These are phyloP conservation scores for Tangara arthus DNA, from an alignment of 2,797 vertebrate genomes.

Conservation along the genomic window DNA sequence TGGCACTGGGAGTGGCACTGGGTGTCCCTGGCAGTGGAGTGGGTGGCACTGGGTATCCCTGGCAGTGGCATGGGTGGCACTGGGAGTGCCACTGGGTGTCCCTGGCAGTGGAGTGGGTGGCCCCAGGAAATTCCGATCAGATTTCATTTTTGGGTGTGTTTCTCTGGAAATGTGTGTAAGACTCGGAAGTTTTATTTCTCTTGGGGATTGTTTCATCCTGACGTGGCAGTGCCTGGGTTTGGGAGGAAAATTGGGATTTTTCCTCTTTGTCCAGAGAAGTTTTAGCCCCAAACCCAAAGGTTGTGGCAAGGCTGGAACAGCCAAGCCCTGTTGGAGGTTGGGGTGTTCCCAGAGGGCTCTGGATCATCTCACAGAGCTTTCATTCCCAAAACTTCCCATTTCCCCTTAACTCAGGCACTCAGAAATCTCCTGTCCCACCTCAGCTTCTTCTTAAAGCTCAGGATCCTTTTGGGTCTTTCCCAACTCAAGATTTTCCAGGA, in stretches of 20 bases:
- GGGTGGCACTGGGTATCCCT: too few species aligned
- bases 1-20: too few species aligned
- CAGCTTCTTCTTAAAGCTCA: neutral
- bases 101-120: too few species aligned
- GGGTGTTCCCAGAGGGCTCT: neutral
- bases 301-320: neutral
- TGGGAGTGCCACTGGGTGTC: too few species aligned
- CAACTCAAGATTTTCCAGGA: neutral
- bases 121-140: neutral
- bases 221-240: accelerated
- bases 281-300: neutral
- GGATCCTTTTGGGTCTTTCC: neutral
- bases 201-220: neutral
- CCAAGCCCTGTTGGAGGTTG: neutral
- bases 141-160: neutral
- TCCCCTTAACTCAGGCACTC: neutral
- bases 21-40: too few species aligned
- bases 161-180: neutral
- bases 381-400: neutral
- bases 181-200: neutral
- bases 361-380: neutral
- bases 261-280: neutral
- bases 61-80: neutral
- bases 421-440: neutral
- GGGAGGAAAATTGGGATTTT: neutral